These are phyloP conservation scores for Chloroceryle aenea DNA, from an alignment of 2,113 vertebrate species.

Conservation along the genomic window DNA sequence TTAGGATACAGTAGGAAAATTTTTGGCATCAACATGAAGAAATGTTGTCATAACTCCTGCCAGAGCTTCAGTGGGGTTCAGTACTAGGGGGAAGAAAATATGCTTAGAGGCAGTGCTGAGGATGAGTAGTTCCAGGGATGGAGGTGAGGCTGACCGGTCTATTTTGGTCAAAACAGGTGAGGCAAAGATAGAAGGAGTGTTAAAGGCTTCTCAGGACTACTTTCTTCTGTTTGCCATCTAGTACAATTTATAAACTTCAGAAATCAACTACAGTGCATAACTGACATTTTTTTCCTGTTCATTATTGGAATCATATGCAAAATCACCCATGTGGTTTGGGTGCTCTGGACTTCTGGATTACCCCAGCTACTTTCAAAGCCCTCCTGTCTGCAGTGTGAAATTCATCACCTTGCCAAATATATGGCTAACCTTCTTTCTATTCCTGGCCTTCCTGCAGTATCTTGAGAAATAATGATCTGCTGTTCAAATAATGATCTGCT, in stretches of 20 bases:
- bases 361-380: background rate
- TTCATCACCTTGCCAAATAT: background rate
- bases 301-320: background rate
- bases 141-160: no score
- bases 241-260: background rate
- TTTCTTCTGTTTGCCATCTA: background rate
- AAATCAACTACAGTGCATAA: background rate
- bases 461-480: background rate
- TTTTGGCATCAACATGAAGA: background rate
- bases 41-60: background rate
- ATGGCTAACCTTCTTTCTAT: background rate
- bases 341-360: background rate
- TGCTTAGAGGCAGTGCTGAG: no score
- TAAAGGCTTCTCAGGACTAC: background rate
- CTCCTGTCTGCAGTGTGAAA: background rate
- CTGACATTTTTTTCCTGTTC: background rate
- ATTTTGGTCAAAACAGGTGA: background rate
- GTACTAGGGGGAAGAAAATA: background rate
- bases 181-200: background rate
- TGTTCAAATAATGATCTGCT: background rate
- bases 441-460: background rate
- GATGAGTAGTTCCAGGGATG: no score
- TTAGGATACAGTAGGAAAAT: background rate
- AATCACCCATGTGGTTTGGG: background rate
- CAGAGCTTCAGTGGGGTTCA: background rate